Conservation (phyloP, 2,113 vertebrate species). For the Sebastes fasciatus region DNA sequence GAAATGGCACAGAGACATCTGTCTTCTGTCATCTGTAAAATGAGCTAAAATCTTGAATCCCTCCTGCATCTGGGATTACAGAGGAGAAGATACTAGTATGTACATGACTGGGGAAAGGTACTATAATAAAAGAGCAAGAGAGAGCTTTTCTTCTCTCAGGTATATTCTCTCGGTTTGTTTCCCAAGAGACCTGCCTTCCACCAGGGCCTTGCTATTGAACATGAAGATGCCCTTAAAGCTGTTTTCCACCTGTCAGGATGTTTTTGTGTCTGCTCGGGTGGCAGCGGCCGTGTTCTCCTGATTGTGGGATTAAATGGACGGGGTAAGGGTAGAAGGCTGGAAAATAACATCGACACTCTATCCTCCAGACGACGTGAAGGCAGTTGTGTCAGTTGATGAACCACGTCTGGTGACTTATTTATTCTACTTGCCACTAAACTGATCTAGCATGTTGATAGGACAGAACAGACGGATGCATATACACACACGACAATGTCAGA, state of each 20-base stretch:
- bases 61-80: slow-evolving; percentile 27
- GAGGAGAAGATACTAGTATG: neutral
- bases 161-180: slow-evolving; percentile 27
- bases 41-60: slow-evolving; percentile 49
- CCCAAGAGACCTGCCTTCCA: slow-evolving; percentile 17
- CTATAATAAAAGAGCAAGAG: neutral
- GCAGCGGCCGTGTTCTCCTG: slow-evolving; percentile 60
- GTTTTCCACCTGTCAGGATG: slow-evolving; percentile 65
- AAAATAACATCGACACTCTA: slow-evolving; percentile 42
- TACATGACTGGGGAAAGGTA: neutral
- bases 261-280: slow-evolving; percentile 41
- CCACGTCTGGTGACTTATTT: slow-evolving; percentile 6
- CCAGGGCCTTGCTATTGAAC: slow-evolving; percentile 23
- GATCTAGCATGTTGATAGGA: slow-evolving; percentile 14
- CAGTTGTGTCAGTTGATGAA: slow-evolving; percentile 9
- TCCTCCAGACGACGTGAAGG: slow-evolving; percentile 35
- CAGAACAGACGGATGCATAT: neutral
- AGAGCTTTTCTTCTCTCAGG: neutral
- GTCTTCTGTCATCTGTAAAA: slow-evolving; percentile 53
- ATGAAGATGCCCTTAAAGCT: slow-evolving; percentile 47
- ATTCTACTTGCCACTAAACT: neutral
- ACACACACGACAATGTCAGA: neutral
- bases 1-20: slow-evolving; percentile 11
- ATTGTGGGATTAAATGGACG: slow-evolving; percentile 65
- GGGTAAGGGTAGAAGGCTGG: slow-evolving; percentile 19